phyloP scores from a whole-genome alignment of 2,888 invertebrate species.

The Hirtodrosophila cameraria region DNA sequence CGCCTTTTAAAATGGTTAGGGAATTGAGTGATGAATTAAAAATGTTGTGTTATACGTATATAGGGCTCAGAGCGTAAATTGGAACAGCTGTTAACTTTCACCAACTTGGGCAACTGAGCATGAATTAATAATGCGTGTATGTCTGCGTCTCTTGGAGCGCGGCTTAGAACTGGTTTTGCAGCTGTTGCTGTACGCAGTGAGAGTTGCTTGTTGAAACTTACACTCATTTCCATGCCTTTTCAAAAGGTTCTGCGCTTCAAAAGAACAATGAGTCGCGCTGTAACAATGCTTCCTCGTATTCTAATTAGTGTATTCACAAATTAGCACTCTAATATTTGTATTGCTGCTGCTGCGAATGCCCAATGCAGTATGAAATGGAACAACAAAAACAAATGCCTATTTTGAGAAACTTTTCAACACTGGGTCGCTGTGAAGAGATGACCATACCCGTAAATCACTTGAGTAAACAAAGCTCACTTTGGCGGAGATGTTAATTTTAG shows the following conservation, averaged over 20 bases:
- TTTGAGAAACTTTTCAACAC: constrained; percentile 24
- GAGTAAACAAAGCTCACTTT: too few relatives aligned
- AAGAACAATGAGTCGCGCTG: constrained; percentile 52
- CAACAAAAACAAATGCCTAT: constrained; percentile 24
- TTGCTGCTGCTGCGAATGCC: constrained; percentile 16
- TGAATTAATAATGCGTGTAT: constrained; percentile 40
- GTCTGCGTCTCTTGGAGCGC: constrained; percentile 47
- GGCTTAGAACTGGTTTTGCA: constrained; percentile 70
- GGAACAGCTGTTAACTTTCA: constrained; percentile 74
- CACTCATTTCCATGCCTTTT: constrained; percentile 80
- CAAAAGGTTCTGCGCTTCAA: constrained; percentile 31
- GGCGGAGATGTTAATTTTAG: too few relatives aligned
- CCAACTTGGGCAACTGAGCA: constrained; percentile 41
- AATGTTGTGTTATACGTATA: constrained; percentile 13
- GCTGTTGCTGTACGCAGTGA: constrained; percentile 16
- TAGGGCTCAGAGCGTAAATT: constrained; percentile 10
- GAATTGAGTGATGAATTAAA: constrained; percentile 16
- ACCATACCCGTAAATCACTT: constrained; percentile 1
- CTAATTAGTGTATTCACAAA: constrained; percentile 63
- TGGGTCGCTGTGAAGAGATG: constrained; percentile 13
- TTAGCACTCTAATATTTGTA: constrained; percentile 50
- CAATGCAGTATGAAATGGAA: constrained; percentile 60
- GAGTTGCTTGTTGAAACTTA: constrained; percentile 62
- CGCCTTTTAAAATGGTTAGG: constrained; percentile 58
- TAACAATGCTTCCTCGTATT: constrained; percentile 50